These are phyloP conservation scores for Ericerus pela DNA, from an alignment of 1,140 invertebrate genomes.

Conservation along the genomic window DNA sequence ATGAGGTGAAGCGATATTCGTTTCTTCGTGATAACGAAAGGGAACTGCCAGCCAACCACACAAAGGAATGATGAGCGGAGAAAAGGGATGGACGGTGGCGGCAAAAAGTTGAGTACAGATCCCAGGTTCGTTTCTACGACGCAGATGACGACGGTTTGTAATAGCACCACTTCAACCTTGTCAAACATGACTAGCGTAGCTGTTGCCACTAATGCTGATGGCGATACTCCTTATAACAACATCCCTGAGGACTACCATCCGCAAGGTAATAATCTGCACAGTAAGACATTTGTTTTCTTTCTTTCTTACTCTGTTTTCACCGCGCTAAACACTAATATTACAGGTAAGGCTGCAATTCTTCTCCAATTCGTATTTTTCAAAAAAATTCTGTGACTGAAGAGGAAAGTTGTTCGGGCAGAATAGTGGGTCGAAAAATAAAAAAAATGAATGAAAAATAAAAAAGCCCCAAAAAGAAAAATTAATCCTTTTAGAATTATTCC, in stretches of 20 bases:
- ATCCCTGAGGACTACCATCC: slow-evolving; percentile 8
- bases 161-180: background rate
- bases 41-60: no score
- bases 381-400: no score
- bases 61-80: no score
- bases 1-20: slow-evolving; percentile 10
- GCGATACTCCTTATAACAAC: slow-evolving; percentile 6
- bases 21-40: slow-evolving; percentile 6
- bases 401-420: no score
- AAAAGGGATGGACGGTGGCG: background rate
- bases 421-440: no score
- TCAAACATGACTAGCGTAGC: slow-evolving; percentile 2
- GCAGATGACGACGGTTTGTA: background rate
- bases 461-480: no score
- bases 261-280: slow-evolving; percentile 7
- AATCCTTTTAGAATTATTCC: no score
- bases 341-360: no score
- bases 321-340: no score
- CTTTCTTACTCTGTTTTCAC: background rate
- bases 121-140: background rate
- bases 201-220: slow-evolving; percentile 8
- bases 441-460: no score
- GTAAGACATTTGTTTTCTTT: slow-evolving; percentile 8
- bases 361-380: no score
- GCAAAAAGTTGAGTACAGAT: slow-evolving; percentile 8